Percentiles rank a stretch among this genome's conserved stretches.
Conservation (phyloP, 2,888 invertebrate species). For the Drosophila borealis region DNA sequence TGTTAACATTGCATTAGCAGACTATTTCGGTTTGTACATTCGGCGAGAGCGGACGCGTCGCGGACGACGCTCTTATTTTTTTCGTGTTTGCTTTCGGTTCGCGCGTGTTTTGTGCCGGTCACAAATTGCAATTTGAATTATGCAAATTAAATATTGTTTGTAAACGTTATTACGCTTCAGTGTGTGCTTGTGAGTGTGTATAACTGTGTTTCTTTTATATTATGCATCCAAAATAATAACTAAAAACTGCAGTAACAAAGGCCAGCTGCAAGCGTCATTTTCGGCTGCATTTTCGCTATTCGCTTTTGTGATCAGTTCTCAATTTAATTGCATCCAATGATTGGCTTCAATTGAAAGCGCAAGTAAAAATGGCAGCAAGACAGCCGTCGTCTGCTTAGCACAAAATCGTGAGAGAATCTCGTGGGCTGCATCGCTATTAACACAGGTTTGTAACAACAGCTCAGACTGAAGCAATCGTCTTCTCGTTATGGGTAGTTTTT, state of each 20-base stretch:
- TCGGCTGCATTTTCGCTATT: conserved; percentile 20
- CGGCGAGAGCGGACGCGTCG: not conserved
- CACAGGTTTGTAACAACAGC: conserved; percentile 50
- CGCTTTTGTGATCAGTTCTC: conserved; percentile 40
- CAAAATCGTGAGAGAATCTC: conserved; percentile 27
- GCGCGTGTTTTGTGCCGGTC: conserved; percentile 72
- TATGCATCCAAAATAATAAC: not conserved
- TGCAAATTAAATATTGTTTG: conserved; percentile 25
- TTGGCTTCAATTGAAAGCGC: conserved; percentile 68
- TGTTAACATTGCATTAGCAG: conserved; percentile 21
- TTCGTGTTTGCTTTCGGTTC: conserved; percentile 44
- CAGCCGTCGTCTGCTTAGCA: not conserved
- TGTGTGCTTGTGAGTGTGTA: conserved; percentile 2
- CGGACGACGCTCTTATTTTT: conserved; percentile 4
- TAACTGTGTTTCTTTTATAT: conserved; percentile 1
- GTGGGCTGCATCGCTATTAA: conserved; percentile 27
- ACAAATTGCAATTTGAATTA: conserved; percentile 43
- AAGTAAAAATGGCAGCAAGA: conserved; percentile 56
- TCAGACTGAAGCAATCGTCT: conserved; percentile 4
- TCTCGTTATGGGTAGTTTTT: conserved; percentile 38
- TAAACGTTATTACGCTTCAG: not conserved
- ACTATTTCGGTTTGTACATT: conserved; percentile 26
- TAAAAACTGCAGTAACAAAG: not conserved
- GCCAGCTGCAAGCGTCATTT: conserved; percentile 14
- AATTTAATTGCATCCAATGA: conserved; percentile 55